These are phyloP conservation scores for Ephialtes manifestator DNA, from an alignment of 2,888 invertebrate genomes.

Conservation along the genomic window DNA sequence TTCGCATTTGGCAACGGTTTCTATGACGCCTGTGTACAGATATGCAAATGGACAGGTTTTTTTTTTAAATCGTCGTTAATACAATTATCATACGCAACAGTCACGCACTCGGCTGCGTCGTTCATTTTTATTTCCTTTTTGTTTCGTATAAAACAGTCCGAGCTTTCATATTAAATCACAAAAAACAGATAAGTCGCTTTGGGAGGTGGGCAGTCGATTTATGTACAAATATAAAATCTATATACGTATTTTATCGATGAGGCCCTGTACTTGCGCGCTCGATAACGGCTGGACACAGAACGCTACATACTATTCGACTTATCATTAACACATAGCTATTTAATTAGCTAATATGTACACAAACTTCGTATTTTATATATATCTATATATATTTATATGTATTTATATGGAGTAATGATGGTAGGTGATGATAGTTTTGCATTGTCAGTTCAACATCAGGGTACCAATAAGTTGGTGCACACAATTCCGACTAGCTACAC, in stretches of 20 bases:
- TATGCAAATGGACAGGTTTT: conserved; percentile 40
- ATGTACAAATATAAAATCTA: conserved; percentile 82
- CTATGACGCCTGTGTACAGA: conserved; percentile 46
- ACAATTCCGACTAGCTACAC: conserved; percentile 18
- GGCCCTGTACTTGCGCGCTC: conserved; percentile 22
- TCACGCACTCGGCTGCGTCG: conserved; percentile 20
- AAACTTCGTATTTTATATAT: conserved; percentile 33
- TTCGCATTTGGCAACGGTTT: conserved; percentile 64
- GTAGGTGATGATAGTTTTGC: conserved; percentile 36
- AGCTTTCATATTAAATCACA: conserved; percentile 29
- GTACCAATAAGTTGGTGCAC: conserved; percentile 16
- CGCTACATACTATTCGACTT: conserved; percentile 30
- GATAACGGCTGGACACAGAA: conserved; percentile 33
- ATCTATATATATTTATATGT: conserved; percentile 14
- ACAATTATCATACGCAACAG: conserved; percentile 38
- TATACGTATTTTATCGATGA: conserved; percentile 33
- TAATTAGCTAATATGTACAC: conserved; percentile 57
- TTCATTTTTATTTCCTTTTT: conserved; percentile 14
- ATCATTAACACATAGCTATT: conserved; percentile 44
- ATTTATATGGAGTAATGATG: conserved; percentile 28
- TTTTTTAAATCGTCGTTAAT: conserved; percentile 20
- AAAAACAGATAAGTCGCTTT: conserved; percentile 40
- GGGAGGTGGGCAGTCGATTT: conserved; percentile 64
- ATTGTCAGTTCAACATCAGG: conserved; percentile 29
- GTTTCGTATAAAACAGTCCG: conserved; percentile 54